These are phyloP conservation scores for Albula glossodonta DNA, from an alignment of 2,113 vertebrate species.

Conservation along the genomic window DNA sequence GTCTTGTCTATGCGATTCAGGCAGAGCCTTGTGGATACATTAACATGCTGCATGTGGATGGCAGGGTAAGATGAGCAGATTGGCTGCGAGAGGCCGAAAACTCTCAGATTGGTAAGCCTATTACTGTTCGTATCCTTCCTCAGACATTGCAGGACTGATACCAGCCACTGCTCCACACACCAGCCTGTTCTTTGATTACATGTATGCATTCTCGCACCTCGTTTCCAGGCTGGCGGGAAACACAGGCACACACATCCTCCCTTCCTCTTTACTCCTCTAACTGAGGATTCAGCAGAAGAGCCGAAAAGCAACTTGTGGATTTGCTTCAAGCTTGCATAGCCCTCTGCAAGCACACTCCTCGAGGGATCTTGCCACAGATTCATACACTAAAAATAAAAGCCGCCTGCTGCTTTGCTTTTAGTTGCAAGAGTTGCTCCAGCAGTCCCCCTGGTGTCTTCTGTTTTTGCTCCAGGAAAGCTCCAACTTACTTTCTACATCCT, in stretches of 20 bases:
- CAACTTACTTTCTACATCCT: background rate
- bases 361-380: background rate
- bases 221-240: background rate
- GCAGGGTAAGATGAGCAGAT: background rate
- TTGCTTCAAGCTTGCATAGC: background rate
- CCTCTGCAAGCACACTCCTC: background rate
- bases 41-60: background rate
- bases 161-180: background rate
- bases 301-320: background rate
- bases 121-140: background rate
- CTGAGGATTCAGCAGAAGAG: background rate
- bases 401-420: background rate
- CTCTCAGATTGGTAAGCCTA: background rate
- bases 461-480: slow-evolving; percentile 16
- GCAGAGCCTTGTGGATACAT: background rate
- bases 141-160: background rate
- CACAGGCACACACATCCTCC: background rate
- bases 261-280: background rate
- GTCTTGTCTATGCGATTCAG: background rate
- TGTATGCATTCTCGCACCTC: background rate
- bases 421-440: background rate
- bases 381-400: background rate
- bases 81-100: background rate
- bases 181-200: background rate
- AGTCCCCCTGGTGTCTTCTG: background rate